These are phyloP conservation scores for Cygnus atratus DNA, from an alignment of 2,113 vertebrate genomes.

Conservation along the genomic window DNA sequence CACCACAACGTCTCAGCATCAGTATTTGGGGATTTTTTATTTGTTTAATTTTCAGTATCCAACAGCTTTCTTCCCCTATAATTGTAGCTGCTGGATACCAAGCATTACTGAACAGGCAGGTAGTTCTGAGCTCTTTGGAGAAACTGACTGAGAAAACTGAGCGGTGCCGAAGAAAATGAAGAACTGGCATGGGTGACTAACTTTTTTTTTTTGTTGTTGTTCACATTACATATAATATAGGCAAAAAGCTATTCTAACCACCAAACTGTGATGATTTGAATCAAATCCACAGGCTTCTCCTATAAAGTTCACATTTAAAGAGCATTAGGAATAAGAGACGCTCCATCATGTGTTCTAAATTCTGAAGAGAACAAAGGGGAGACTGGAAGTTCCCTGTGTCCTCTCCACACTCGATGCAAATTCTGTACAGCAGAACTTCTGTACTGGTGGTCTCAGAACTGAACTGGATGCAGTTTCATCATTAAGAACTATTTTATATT, in stretches of 20 bases:
- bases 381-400: not conserved
- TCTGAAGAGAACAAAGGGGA: not conserved
- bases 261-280: not conserved
- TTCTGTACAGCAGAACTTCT: not conserved
- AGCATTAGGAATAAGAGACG: not conserved
- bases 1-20: not conserved
- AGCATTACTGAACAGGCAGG: not conserved
- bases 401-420: not conserved
- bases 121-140: not conserved
- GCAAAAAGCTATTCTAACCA: not conserved
- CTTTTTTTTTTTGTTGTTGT: not conserved
- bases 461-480: not conserved
- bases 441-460: rapidly evolving
- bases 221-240: not conserved
- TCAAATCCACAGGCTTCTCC: not conserved
- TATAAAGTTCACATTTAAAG: not conserved
- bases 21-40: not conserved
- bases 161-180: rapidly evolving
- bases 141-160: not conserved
- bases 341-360: not conserved
- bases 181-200: not conserved
- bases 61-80: not conserved
- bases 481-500: not conserved
- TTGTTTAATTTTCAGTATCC: not conserved
- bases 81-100: not conserved